phyloP scores from a whole-genome alignment of 2,888 invertebrate species.

The Criorhina ranunculi region DNA sequence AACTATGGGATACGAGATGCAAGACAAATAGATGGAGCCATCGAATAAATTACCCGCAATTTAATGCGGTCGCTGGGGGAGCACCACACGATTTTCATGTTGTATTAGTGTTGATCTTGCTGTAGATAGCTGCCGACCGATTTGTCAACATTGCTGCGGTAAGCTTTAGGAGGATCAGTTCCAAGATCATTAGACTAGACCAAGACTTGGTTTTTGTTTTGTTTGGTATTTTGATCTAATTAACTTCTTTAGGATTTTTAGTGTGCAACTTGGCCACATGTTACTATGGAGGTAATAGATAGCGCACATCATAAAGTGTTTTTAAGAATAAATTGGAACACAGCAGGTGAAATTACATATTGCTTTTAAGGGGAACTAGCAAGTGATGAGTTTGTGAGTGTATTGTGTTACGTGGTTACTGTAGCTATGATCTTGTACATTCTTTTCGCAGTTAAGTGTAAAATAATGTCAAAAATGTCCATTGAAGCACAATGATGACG shows the following conservation, averaged over 20 bases:
- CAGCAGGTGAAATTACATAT: constrained; percentile 21
- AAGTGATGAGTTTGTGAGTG: constrained; percentile 7
- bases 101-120: constrained; percentile 18
- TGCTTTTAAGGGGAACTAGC: neutral
- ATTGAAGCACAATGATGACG: neutral
- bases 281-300: neutral
- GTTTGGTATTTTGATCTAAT: constrained; percentile 15
- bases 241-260: constrained; percentile 20
- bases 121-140: constrained; percentile 41
- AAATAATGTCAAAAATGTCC: neutral
- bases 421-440: constrained; percentile 7
- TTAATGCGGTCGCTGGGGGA: neutral
- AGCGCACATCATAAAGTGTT: neutral
- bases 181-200: constrained; percentile 49
- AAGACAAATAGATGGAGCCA: constrained; percentile 18
- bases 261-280: neutral
- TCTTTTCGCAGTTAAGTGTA: neutral
- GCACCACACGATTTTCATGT: neutral
- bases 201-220: constrained; percentile 22
- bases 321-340: constrained; percentile 21
- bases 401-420: constrained; percentile 13
- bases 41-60: constrained; percentile 32
- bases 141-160: constrained; percentile 56
- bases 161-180: constrained; percentile 5
- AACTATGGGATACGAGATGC: constrained; percentile 19